A percentile compares a stretch with the other conserved stretches of the same genome.
Evolutionary conservation across 1,140 invertebrate genomes (phyloP).

Genomic region (Heliconius eleuchia): DNA sequence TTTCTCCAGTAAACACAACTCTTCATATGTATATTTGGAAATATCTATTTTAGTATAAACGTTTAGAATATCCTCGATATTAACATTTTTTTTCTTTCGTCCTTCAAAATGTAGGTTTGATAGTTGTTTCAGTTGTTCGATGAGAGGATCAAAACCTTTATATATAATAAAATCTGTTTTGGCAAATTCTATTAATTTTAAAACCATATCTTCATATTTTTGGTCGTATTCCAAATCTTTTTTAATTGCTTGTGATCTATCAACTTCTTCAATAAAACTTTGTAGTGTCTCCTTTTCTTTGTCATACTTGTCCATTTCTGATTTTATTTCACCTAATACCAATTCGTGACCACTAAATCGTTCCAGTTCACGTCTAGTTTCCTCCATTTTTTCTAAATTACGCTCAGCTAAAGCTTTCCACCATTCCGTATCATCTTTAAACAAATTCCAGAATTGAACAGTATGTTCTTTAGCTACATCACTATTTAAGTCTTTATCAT

Average conservation of each 20-base stretch:
- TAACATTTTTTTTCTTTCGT: slow-evolving; percentile 58
- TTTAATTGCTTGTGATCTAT: slow-evolving; percentile 67
- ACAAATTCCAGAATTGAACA: slow-evolving; percentile 76
- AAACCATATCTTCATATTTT: slow-evolving; percentile 74
- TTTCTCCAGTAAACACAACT: slow-evolving; percentile 66
- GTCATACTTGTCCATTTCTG: slow-evolving; percentile 66
- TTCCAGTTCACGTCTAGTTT: slow-evolving; percentile 71
- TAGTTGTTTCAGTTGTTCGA: slow-evolving; percentile 69
- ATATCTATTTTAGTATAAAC: slow-evolving; percentile 69
- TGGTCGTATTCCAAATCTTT: slow-evolving; percentile 72
- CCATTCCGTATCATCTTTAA: slow-evolving; percentile 77
- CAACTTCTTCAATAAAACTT: slow-evolving; percentile 73
- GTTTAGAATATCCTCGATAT: slow-evolving; percentile 67
- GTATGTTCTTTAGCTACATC: slow-evolving; percentile 48
- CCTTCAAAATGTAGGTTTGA: slow-evolving; percentile 65
- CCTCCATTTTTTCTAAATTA: slow-evolving; percentile 77
- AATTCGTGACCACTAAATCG: slow-evolving; percentile 76
- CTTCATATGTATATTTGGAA: slow-evolving; percentile 69
- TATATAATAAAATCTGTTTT: slow-evolving; percentile 73
- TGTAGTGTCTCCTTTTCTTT: slow-evolving; percentile 67
- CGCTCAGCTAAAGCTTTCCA: slow-evolving; percentile 77
- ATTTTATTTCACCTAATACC: slow-evolving; percentile 65
- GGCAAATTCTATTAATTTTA: slow-evolving; percentile 75
- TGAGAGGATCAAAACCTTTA: slow-evolving; percentile 80
- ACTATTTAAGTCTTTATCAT: slow-evolving; percentile 6